Base-by-base conservation (phyloP, 2,113 vertebrate species). In the Choloepus hoffmanni region DNA sequence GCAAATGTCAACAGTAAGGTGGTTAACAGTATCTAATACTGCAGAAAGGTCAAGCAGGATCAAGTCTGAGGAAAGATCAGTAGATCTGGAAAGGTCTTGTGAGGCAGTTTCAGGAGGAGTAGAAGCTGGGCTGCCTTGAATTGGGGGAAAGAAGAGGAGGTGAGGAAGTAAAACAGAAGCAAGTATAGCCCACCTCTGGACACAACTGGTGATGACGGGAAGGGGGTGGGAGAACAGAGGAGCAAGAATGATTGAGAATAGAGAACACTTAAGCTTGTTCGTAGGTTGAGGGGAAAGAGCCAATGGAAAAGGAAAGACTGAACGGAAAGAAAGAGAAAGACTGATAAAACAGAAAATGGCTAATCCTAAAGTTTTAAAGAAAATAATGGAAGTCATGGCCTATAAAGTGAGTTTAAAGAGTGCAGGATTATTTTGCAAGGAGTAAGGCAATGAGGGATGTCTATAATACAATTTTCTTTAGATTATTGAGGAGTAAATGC, bases 291-390 rank as follows among this genome's bases (percentile, higher is more conserved):
- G 28, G 45, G 15, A 76, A 94, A 82, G 58, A 78, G 53, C 19
- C 28, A 15, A 26, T 23, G 36, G 43, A 53, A 89, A 77, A 79
- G 74, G 28, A 77, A 36, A 58, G 24, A 45, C 43, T 83, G 78
- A 24, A 33, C 7, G 7, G 33, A 82, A n/a, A 72, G 23, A n/a
- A 40, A 58, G 36, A 36, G 28, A 77, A 36, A 65, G 30, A 45
- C 50, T 83, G 78, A 24, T 36, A 10, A 8, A 26, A 82, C 26
- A 72, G 16, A n/a, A 40, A 60, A 92, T 43, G 68, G 55, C 11
- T 30, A 88, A 50, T 89, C 67, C 40, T 81, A 33, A 82, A 10
- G 82, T 55, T 93, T 86, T 81, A 70, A 79, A 70, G 73, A 95
- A 67, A 26, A 79, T 13, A 19, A 81, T 0, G 11, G 11, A 89